Evolutionary conservation across 2,888 invertebrate genomes (phyloP), one percentile per base, ranked within the genome.

Genomic region (Stramonita haemastoma): DNA sequence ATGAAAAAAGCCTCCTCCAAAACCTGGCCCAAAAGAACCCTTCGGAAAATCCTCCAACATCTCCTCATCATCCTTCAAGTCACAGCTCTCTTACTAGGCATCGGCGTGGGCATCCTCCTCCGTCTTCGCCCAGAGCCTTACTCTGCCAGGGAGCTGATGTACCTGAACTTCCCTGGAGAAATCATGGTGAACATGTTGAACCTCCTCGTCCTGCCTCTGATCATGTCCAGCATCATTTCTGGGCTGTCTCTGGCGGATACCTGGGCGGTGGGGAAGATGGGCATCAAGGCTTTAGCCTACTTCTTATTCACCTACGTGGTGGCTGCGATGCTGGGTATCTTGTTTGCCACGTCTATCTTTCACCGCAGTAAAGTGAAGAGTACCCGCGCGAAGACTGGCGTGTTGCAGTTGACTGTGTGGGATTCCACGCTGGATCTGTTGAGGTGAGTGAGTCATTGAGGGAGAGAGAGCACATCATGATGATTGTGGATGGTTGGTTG

Each of bases 221-320:
- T 97, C 92, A 96, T 97, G 87, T 97, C 97, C 46, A 97, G 97
- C 83, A 96, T 97, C 70, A 97, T 97, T 89, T 96, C 97, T 91
- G 97, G 97, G 83, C 98, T 99, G 92, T 98, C 98, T 73, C 97
- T 98, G 0, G 96, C 99, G 95, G 99, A 99, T 96, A 97, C 98
- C 90, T 97, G 97, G 94, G 97, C 99, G 95, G 98, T 98, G 94
- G 98, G 98, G 94, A 98, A 97, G 96, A 98, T 98, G 93, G 98
- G 98, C 56, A 96, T 97, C 81, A 97, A 98, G 87, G 98, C 99
- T 32, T 98, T 99, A 92, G 96, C 97, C 60, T 99, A 98, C 96
- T 99, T 99, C 96, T 97, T 98, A 96, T 97, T 97, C 89, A 99
- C 99, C 34, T 99, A 99, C 13, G 96, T 99, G 66, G 97, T 98